A percentile compares a stretch with the other conserved stretches of the same genome.
These are phyloP conservation scores for Sphaerophoria taeniata DNA, from an alignment of 2,888 invertebrate species.

Conservation along the genomic window DNA sequence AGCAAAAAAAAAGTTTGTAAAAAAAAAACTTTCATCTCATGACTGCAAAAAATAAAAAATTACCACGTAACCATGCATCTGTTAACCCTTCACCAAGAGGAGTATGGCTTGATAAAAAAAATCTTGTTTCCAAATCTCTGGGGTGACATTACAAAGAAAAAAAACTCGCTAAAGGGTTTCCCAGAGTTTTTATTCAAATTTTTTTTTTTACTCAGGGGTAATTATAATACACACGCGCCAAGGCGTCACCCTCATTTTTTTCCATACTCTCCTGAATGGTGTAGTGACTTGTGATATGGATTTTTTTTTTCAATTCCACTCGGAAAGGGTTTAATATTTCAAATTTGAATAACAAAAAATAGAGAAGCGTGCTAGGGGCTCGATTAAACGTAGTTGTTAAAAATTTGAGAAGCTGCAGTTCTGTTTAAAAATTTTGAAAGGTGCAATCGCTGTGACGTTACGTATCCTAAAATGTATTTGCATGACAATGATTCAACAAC, in stretches of 20 bases:
- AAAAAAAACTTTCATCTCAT: slow-evolving; percentile 10
- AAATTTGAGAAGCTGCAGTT: slow-evolving; percentile 22
- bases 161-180: slow-evolving; percentile 52
- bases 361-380: slow-evolving; percentile 47
- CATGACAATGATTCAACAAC: slow-evolving; percentile 60
- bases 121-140: slow-evolving; percentile 33
- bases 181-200: slow-evolving; percentile 50
- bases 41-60: slow-evolving; percentile 21
- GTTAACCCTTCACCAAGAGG: slow-evolving; percentile 60
- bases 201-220: slow-evolving; percentile 56
- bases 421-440: slow-evolving; percentile 48
- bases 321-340: slow-evolving; percentile 46
- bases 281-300: slow-evolving; percentile 37
- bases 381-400: slow-evolving; percentile 14
- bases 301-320: slow-evolving; percentile 37
- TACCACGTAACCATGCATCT: slow-evolving; percentile 49
- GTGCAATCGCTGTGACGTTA: slow-evolving; percentile 49
- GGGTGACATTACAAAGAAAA: slow-evolving; percentile 47
- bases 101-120: slow-evolving; percentile 18
- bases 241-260: slow-evolving; percentile 64
- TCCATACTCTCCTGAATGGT: slow-evolving; percentile 25
- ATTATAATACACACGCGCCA: slow-evolving; percentile 71
- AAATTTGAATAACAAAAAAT: slow-evolving; percentile 57
- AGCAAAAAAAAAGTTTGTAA: slow-evolving; percentile 15
- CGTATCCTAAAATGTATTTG: slow-evolving; percentile 36